Evolutionary conservation across 2,888 invertebrate species (phyloP).

Genomic region (Lacanobia oleracea): DNA sequence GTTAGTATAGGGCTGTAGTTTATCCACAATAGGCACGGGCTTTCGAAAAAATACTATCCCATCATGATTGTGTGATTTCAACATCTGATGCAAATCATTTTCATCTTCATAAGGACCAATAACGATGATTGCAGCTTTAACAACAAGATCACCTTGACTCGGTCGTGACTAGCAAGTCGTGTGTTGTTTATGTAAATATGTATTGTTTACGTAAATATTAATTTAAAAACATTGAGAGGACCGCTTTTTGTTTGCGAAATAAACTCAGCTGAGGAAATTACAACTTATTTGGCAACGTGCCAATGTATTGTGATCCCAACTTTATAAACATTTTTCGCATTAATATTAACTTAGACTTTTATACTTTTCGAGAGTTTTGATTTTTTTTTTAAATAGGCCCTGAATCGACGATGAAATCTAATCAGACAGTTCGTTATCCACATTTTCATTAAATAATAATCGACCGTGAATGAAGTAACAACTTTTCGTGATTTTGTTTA

Average conservation of each 20-base stretch:
- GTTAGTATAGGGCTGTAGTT: too few species aligned
- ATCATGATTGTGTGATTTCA: not conserved
- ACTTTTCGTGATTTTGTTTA: not conserved
- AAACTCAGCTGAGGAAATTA: constrained; percentile 19
- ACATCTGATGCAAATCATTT: not conserved
- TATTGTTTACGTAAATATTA: constrained; percentile 33
- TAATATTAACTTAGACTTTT: not conserved
- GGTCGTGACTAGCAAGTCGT: constrained; percentile 3
- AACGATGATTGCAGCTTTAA: not conserved
- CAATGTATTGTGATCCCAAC: not conserved
- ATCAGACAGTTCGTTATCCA: not conserved
- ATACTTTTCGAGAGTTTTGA: not conserved
- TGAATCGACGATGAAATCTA: not conserved
- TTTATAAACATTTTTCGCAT: constrained; percentile 6
- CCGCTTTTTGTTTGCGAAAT: constrained; percentile 39
- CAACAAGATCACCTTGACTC: constrained; percentile 45
- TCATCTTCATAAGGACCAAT: constrained; percentile 2
- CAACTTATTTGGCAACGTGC: constrained; percentile 6
- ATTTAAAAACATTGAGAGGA: constrained; percentile 8
- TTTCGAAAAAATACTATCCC: not conserved
- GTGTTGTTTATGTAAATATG: constrained; percentile 17
- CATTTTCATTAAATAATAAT: not conserved
- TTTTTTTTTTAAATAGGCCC: not conserved
- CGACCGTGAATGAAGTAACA: not conserved
- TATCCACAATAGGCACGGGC: too few species aligned